A percentile compares a stretch with the other conserved stretches of the same genome.
These are phyloP conservation scores for Podabrus alpinus DNA, from an alignment of 2,888 invertebrate species.

Conservation along the genomic window DNA sequence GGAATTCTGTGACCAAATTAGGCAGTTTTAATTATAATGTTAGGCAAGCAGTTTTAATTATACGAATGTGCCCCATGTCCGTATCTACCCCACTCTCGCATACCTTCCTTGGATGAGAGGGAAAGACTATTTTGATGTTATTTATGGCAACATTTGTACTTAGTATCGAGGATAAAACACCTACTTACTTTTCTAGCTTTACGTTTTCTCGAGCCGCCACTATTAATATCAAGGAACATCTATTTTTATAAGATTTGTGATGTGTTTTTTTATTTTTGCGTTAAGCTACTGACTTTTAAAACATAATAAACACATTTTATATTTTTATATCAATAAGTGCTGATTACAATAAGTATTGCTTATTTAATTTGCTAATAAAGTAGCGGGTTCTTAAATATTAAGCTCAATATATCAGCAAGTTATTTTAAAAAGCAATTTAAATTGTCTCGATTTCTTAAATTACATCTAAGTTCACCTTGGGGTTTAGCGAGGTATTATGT, in stretches of 20 bases:
- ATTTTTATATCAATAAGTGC: neutral
- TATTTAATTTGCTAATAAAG: neutral
- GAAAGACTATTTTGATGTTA: conserved; percentile 1
- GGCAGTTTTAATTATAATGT: neutral
- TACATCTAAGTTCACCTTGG: neutral
- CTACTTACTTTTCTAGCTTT: neutral
- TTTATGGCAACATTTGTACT: conserved; percentile 2
- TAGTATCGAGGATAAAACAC: conserved; percentile 1
- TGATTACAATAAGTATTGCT: neutral
- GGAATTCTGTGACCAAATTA: too few species aligned
- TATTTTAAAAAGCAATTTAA: neutral
- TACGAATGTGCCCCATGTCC: neutral
- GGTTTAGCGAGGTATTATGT: neutral
- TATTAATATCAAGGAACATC: neutral
- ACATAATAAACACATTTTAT: neutral
- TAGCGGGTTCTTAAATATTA: neutral
- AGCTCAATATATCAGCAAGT: neutral
- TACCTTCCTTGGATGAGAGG: neutral
- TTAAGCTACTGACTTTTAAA: neutral
- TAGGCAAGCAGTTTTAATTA: neutral
- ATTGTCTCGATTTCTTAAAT: neutral
- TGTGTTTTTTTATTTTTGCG: neutral
- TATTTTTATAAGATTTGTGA: conserved; percentile 1
- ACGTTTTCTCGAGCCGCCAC: neutral
- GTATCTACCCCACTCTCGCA: neutral